phyloP scores from a whole-genome alignment of 2,888 invertebrate species.

The Mythimna impura region DNA sequence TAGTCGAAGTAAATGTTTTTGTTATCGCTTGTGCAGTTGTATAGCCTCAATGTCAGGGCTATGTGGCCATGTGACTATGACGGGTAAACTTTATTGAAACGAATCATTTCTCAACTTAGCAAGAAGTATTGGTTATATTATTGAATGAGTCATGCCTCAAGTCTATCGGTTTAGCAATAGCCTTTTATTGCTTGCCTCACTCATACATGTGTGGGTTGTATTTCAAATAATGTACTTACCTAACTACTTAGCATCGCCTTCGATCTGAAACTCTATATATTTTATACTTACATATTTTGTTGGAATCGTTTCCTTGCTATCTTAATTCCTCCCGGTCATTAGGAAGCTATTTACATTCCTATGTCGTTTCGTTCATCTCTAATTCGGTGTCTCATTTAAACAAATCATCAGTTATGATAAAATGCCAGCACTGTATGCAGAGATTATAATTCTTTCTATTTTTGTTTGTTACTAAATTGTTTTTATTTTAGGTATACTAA shows the following conservation, averaged over 20 bases:
- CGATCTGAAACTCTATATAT: conserved; percentile 52
- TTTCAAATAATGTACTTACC: conserved; percentile 56
- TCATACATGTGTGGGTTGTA: conserved; percentile 58
- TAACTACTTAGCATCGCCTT: conserved; percentile 58
- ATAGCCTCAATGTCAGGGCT: conserved; percentile 69
- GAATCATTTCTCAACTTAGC: conserved; percentile 57
- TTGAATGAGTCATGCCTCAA: conserved; percentile 53
- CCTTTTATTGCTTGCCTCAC: conserved; percentile 58
- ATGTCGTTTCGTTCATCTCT: conserved; percentile 7
- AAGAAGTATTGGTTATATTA: conserved; percentile 50
- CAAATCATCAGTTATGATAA: conserved; percentile 36
- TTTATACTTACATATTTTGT: conserved; percentile 16
- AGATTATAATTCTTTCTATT: conserved; percentile 6
- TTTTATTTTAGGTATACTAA: conserved; percentile 6
- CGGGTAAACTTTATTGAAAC: conserved; percentile 37
- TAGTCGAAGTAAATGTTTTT: conserved; percentile 65
- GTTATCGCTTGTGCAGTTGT: conserved; percentile 55
- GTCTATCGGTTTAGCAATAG: conserved; percentile 57
- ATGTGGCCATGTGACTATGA: conserved; percentile 37
- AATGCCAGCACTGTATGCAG: conserved; percentile 16
- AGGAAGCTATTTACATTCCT: conserved; percentile 26
- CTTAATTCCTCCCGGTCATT: conserved; percentile 22
- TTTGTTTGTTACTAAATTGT: conserved; percentile 8
- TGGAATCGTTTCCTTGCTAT: conserved; percentile 9
- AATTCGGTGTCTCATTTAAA: conserved; percentile 20